Evolutionary conservation across 2,888 invertebrate genomes (phyloP).

Genomic region (Tenthredo notha): DNA sequence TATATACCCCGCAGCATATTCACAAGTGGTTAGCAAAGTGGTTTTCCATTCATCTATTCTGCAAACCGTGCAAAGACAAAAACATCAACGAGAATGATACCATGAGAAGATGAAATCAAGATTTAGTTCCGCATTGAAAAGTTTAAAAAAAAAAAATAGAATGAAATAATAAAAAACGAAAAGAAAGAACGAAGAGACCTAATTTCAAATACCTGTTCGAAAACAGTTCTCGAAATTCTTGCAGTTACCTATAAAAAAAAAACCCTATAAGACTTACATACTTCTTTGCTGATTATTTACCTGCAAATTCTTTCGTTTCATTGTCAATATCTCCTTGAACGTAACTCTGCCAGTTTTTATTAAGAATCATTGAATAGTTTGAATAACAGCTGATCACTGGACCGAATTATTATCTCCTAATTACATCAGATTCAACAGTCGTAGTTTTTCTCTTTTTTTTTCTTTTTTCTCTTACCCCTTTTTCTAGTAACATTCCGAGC

Average conservation of each 20-base stretch:
- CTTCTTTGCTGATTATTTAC: not conserved
- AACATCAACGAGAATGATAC: not conserved
- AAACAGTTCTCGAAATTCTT: not conserved
- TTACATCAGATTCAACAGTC: not conserved
- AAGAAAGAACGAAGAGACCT: not conserved
- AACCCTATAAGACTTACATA: not conserved
- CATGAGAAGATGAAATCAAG: not conserved
- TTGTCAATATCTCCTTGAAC: not conserved
- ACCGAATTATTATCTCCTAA: slow-evolving; percentile 14
- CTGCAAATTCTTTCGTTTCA: not conserved
- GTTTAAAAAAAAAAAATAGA: not conserved
- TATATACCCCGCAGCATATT: not conserved
- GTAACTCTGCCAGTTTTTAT: not conserved
- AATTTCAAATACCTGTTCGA: not conserved
- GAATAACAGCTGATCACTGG: slow-evolving; percentile 13
- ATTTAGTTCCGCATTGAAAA: not conserved
- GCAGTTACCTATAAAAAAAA: not conserved
- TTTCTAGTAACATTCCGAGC: not conserved
- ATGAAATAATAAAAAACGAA: too few relatives aligned
- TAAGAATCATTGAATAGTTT: not conserved
- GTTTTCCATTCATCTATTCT: slow-evolving; percentile 31
- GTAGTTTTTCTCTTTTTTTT: not conserved
- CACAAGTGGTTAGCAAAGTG: slow-evolving; percentile 14
- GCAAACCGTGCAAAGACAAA: not conserved
- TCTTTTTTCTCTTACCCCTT: not conserved